A percentile compares a stretch with the other conserved stretches of the same genome.
These are phyloP conservation scores for Phthorimaea operculella DNA, from an alignment of 1,140 invertebrate genomes.

Conservation along the genomic window DNA sequence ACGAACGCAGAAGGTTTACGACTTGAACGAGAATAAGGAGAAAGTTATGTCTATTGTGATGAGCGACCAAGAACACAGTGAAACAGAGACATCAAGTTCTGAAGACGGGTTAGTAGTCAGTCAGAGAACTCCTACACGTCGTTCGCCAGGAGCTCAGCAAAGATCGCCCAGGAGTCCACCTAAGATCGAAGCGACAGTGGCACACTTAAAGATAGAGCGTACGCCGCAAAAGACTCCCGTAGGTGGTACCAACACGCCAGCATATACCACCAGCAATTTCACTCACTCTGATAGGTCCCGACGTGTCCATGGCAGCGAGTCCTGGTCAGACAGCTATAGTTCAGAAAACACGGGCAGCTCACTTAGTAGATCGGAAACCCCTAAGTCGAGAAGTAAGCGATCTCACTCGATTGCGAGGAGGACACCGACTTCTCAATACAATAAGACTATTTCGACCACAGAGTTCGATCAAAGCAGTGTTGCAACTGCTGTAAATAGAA, in stretches of 20 bases:
- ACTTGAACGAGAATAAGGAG: slow-evolving; percentile 49
- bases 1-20: slow-evolving; percentile 39
- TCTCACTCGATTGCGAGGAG: slow-evolving; percentile 46
- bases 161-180: slow-evolving; percentile 27
- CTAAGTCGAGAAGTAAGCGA: slow-evolving; percentile 17
- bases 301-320: slow-evolving; percentile 15
- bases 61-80: slow-evolving; percentile 35
- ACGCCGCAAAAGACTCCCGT: slow-evolving; percentile 4
- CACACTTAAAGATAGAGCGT: slow-evolving; percentile 37
- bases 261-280: slow-evolving; percentile 19
- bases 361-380: background rate
- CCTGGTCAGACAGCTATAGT: slow-evolving; percentile 31
- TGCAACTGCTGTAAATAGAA: slow-evolving; percentile 16
- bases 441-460: slow-evolving; percentile 33
- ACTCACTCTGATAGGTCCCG: slow-evolving; percentile 34
- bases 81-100: slow-evolving; percentile 8
- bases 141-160: background rate
- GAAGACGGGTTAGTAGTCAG: background rate
- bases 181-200: slow-evolving; percentile 42
- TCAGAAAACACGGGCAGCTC: slow-evolving; percentile 29
- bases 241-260: too few species aligned
- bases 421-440: slow-evolving; percentile 15
- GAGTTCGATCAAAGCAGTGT: slow-evolving; percentile 38
- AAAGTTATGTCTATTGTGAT: slow-evolving; percentile 44
- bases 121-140: background rate